Evolutionary conservation across 1,140 invertebrate genomes (phyloP), one percentile per base, ranked within the genome.

Genomic region (Eumeta japonica): DNA sequence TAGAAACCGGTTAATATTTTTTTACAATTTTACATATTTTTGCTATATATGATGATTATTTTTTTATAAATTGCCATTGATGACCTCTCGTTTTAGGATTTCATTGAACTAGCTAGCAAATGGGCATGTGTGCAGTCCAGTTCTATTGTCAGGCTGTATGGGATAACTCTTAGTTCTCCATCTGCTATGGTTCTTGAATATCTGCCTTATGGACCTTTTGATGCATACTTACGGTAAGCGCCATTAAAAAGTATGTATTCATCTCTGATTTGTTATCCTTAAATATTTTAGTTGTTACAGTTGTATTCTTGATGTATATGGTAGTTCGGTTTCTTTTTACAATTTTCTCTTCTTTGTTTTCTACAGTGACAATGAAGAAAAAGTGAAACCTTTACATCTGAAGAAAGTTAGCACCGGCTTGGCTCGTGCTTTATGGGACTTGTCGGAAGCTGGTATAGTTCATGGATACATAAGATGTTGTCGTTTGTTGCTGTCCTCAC

Each of bases 401-500:
- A 82, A 92, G 39, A 88, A 93, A 63, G 84, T 89, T 27, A 79
- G 84, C 14, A 81, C 83, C 10, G 83, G 84, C 43, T 52, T 94
- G 19, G 87, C 89, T 2, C 85, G 84, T 29, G 90, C 89, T 11
- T 72, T 94, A 2, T 90, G 85, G 84, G 85, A 89, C 70, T 63
- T 91, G 61, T 85, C 87, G 53, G 88, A 92, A 57, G 84, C 86
- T 45, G 80, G 82, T 17, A 79, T 92, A 18, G 81, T 89, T 29
- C 92, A 94, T 76, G 90, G 88, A n/a, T 86, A 84, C 43, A 87
- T 95, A 37, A 77, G 91, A 29, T 93, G 90, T 65, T 78, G 83
- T n/a, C 90, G 90, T 57, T 58, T 94, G 24, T 75, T 91, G 41
- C 86, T 94, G 9, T 78, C 81, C 37, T 62, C 76, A 13, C 84